These are phyloP conservation scores for Pseudonaja textilis DNA, from an alignment of 2,113 vertebrate genomes.

Conservation along the genomic window DNA sequence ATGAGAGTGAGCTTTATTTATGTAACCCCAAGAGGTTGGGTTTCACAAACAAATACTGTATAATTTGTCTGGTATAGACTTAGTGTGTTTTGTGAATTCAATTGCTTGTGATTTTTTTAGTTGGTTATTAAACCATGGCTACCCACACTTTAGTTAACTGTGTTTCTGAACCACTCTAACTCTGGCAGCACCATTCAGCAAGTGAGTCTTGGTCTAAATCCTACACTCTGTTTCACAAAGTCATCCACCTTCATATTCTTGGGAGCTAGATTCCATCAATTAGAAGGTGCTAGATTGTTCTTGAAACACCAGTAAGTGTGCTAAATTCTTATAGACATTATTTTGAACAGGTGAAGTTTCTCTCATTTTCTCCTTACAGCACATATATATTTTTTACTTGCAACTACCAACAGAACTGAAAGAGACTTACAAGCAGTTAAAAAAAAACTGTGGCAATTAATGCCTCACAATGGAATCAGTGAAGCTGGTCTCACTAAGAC, in stretches of 20 bases:
- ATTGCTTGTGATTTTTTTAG: not conserved
- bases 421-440: not conserved
- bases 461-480: not conserved
- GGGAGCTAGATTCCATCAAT: not conserved
- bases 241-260: not conserved
- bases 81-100: not conserved
- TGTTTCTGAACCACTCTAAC: not conserved
- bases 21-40: not conserved
- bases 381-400: not conserved
- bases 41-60: not conserved
- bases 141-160: not conserved
- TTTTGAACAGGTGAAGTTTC: not conserved
- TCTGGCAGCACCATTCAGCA: not conserved
- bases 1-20: not conserved
- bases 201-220: not conserved
- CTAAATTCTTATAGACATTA: not conserved
- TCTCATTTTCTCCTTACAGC: not conserved
- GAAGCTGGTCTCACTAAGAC: not conserved
- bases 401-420: not conserved
- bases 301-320: not conserved
- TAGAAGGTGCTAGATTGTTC: constrained; percentile 3
- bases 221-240: not conserved
- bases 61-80: not conserved
- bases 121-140: not conserved
- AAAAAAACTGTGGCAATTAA: not conserved